Evolutionary conservation across 2,888 invertebrate genomes (phyloP).

Genomic region (Drosophila paramelanica): DNA sequence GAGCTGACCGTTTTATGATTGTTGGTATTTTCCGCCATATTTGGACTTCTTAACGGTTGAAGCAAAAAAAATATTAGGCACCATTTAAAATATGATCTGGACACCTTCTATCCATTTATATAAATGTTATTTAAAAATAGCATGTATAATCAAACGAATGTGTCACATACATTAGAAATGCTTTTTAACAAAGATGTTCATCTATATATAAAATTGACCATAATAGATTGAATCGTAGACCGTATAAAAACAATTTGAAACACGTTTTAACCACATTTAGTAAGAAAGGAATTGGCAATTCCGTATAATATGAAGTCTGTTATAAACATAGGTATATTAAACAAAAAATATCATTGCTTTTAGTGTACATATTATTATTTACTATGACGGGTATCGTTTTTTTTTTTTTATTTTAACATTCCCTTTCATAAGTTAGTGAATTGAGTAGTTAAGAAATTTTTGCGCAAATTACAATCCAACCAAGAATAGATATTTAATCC

Average conservation of each 20-base stretch:
- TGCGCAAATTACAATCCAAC: constrained; percentile 7
- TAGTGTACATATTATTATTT: constrained; percentile 16
- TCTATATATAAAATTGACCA: not conserved
- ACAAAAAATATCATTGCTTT: not conserved
- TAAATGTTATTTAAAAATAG: not conserved
- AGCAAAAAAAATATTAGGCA: not conserved
- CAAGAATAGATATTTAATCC: constrained; percentile 6
- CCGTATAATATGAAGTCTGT: too few species aligned
- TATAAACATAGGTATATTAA: not conserved
- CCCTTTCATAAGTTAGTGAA: not conserved
- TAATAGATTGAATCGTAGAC: not conserved
- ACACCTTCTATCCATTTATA: not conserved
- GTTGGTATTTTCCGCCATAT: constrained; percentile 4
- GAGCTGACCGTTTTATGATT: not conserved
- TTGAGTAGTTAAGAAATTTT: not conserved
- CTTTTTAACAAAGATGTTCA: not conserved
- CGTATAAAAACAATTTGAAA: constrained; percentile 1
- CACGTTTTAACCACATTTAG: not conserved
- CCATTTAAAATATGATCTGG: not conserved
- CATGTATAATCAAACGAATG: too few species aligned
- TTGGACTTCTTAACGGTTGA: not conserved
- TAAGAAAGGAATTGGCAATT: not conserved
- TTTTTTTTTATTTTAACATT: not conserved
- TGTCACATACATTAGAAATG: not conserved
- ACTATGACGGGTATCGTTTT: constrained; percentile 22